A percentile compares a stretch with the other conserved stretches of the same genome.
phyloP scores from a whole-genome alignment of 2,113 vertebrate genomes.

The Hypomesus transpacificus region DNA sequence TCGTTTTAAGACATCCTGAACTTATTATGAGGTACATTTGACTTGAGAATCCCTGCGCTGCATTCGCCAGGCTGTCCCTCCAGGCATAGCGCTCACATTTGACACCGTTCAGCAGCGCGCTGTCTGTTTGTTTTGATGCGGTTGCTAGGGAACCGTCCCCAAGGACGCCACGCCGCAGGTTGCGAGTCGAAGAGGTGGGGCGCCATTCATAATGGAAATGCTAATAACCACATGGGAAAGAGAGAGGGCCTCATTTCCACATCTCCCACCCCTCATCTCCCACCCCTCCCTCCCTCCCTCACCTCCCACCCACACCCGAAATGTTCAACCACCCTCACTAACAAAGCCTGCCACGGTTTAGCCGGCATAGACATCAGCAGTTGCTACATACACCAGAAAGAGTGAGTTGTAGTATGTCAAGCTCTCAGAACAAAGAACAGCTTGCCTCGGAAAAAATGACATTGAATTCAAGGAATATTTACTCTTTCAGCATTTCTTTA shows the following conservation, averaged over 20 bases:
- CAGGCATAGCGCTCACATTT: slow-evolving; percentile 40
- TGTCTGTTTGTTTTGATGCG: slow-evolving; percentile 57
- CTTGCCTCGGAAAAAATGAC: slow-evolving; percentile 17
- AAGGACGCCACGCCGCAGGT: slow-evolving; percentile 50
- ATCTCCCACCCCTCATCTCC: neutral
- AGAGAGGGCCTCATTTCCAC: slow-evolving; percentile 30
- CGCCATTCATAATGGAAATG: slow-evolving; percentile 54
- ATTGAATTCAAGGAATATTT: slow-evolving; percentile 36
- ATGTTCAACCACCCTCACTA: slow-evolving; percentile 16
- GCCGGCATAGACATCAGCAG: slow-evolving; percentile 39
- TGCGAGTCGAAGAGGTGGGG: slow-evolving; percentile 43
- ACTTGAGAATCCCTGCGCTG: slow-evolving; percentile 42
- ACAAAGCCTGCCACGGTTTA: slow-evolving; percentile 27
- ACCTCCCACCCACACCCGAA: neutral
- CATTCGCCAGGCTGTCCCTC: slow-evolving; percentile 37
- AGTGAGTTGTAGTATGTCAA: slow-evolving; percentile 12
- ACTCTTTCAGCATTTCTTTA: slow-evolving; percentile 41
- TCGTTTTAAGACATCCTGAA: slow-evolving; percentile 29
- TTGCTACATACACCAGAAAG: slow-evolving; percentile 5
- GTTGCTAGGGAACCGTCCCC: slow-evolving; percentile 70
- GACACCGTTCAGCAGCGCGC: slow-evolving; percentile 37
- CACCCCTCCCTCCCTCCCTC: neutral
- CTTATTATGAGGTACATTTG: slow-evolving; percentile 15
- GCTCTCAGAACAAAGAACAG: slow-evolving; percentile 35
- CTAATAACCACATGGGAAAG: slow-evolving; percentile 61